Evolutionary conservation across 2,113 vertebrate genomes (phyloP), one percentile per base, ranked within the genome.

Genomic region (Deroptyus accipitrinus): DNA sequence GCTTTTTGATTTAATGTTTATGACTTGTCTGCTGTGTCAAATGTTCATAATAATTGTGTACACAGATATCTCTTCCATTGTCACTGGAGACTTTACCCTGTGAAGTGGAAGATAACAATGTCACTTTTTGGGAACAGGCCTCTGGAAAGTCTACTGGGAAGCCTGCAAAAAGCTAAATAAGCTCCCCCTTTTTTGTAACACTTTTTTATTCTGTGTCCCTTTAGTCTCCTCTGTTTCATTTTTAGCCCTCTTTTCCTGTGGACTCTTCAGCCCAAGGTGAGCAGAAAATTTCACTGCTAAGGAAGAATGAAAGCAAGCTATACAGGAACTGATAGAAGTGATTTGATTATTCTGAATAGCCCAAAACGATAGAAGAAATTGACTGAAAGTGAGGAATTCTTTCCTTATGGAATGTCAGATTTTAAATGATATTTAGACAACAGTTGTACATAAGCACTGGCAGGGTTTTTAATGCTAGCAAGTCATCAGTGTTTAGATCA

Each of bases 41-140:
- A 78, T 35, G 13, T 16, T 82, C 25, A 51, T 61, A 0, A 0
- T 33, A 75, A 49, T 49, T 55, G 61, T 11, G 49, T 30, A n/a
- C 5, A 61, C 11, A 63, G 46, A 23, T 8, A 59, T 73, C 11
- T 77, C 4, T 74, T 88, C 72, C 17, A 42, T 57, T 84, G 41
- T 63, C 52, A 64, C 24, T 49, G 31, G 17, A 81, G 31, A 49
- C 30, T 86, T 79, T 10, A 17, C 15, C 6, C 9, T 73, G 18
- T 2, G 1, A 70, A 67, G 49, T 11, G 18, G 39, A 75, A 81
- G 20, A 88, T 48, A 91, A 69, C 18, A 79, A 64, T 62, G 33
- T 0, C 15, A 37, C 6, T 6, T 87, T 84, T 94, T 72, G 1
- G 10, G 62, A 78, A 13, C 2, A 2, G 1, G 4, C 1, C 7